Evolutionary conservation across 2,797 vertebrate species (phyloP).

Genomic region (Pangasius krempfi): DNA sequence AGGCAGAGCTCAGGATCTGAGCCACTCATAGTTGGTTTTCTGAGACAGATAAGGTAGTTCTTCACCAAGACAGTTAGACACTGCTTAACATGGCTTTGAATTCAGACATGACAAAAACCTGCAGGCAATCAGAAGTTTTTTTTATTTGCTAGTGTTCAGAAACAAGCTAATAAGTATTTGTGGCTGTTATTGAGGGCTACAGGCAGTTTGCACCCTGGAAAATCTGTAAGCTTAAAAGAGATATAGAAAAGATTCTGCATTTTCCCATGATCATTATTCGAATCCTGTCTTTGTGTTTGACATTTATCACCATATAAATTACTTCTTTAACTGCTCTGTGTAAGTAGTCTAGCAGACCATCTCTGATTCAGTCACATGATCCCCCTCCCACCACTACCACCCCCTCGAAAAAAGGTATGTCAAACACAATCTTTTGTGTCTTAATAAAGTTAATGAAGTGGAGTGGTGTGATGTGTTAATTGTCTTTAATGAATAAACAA

Average conservation of each 20-base stretch:
- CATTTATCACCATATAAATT: background rate
- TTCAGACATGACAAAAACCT: constrained; percentile 43
- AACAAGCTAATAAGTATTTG: background rate
- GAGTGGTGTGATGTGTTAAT: constrained; percentile 23
- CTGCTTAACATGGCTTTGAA: constrained; percentile 47
- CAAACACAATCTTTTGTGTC: background rate
- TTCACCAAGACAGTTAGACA: constrained; percentile 51
- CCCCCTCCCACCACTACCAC: background rate
- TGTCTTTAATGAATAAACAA: constrained; percentile 13
- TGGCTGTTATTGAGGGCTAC: background rate
- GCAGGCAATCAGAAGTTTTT: constrained; percentile 26
- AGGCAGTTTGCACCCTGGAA: too few relatives aligned
- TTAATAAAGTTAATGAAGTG: constrained; percentile 13
- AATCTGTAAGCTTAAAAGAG: too few relatives aligned
- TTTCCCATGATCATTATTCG: background rate
- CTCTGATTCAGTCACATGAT: background rate
- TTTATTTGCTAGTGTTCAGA: background rate
- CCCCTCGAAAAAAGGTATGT: background rate
- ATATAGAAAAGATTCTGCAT: background rate
- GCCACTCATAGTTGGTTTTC: constrained; percentile 29
- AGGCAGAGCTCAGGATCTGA: background rate
- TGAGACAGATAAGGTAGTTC: constrained; percentile 42
- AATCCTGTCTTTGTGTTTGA: background rate
- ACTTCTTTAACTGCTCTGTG: background rate
- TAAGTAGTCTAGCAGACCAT: background rate